Conservation (phyloP, 2,888 invertebrate species). For the Patella pellucida region DNA sequence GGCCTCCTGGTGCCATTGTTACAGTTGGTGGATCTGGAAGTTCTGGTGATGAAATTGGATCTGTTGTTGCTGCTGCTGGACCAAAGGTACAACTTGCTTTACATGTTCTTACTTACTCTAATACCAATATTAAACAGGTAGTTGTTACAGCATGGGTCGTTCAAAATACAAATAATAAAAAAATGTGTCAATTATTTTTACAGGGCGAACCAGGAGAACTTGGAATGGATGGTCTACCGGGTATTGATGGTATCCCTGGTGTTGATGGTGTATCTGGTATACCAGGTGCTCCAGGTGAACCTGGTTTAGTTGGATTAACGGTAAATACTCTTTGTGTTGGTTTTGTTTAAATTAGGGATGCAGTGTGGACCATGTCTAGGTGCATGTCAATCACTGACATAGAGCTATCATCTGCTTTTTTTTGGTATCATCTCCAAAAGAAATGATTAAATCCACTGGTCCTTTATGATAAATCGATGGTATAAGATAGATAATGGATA, state of each 20-base stretch:
- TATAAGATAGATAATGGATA: too few species aligned
- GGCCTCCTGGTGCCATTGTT: constrained; percentile 20
- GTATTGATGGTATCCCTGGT: constrained; percentile 25
- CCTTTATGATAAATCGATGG: too few species aligned
- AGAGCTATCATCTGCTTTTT: too few species aligned
- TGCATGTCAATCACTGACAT: too few species aligned
- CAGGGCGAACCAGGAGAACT: not conserved
- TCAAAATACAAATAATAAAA: too few species aligned
- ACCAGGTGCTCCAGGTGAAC: constrained; percentile 28
- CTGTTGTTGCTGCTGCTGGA: not conserved
- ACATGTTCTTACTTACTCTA: too few species aligned
- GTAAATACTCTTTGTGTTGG: constrained; percentile 15
- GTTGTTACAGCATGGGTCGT: too few species aligned
- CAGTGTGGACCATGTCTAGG: not conserved
- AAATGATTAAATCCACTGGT: too few species aligned
- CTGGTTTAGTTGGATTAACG: constrained; percentile 26
- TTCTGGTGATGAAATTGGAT: constrained; percentile 8
- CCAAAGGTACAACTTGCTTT: not conserved
- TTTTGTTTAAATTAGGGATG: not conserved
- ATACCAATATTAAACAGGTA: too few species aligned
- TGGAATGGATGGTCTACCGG: constrained; percentile 21
- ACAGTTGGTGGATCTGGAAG: constrained; percentile 20
- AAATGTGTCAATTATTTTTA: too few species aligned
- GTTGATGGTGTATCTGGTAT: constrained; percentile 19
- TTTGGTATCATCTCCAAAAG: too few species aligned